Evolutionary conservation across 2,888 invertebrate species (phyloP).

Genomic region (Cremastobaeus sp.): DNA sequence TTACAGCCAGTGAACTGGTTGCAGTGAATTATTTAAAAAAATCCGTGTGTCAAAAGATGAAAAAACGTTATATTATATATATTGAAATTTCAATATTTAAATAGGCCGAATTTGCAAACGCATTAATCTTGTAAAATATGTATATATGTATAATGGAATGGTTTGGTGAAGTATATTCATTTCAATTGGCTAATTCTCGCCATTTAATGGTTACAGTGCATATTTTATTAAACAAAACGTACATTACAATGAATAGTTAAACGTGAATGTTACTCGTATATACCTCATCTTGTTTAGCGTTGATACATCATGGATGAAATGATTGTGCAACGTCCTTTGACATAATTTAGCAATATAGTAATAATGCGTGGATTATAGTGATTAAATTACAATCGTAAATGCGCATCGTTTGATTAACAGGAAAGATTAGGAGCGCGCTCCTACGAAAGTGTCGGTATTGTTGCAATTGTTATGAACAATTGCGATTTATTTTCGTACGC

Average conservation of each 20-base stretch:
- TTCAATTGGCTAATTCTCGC: too few relatives aligned
- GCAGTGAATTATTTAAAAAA: too few relatives aligned
- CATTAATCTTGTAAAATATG: too few relatives aligned
- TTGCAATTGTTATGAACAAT: background rate
- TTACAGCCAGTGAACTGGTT: too few relatives aligned
- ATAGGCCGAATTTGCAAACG: too few relatives aligned
- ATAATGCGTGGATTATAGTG: constrained; percentile 36
- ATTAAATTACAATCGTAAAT: constrained; percentile 31
- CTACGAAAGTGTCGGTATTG: constrained; percentile 15
- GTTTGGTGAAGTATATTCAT: too few relatives aligned
- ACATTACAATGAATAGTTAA: constrained; percentile 10
- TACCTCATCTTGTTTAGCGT: constrained; percentile 7
- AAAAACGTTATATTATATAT: too few relatives aligned
- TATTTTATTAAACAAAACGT: too few relatives aligned
- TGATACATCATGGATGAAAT: constrained; percentile 27
- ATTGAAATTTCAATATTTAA: too few relatives aligned
- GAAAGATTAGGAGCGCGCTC: constrained; percentile 27
- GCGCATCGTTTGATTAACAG: constrained; percentile 30
- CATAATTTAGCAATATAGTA: constrained; percentile 31
- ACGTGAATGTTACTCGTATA: background rate
- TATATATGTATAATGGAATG: too few relatives aligned
- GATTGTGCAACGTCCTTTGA: constrained; percentile 37
- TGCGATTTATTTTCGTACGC: background rate
- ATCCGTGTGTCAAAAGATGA: too few relatives aligned
- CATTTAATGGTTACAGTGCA: too few relatives aligned